A percentile compares a stretch with the other conserved stretches of the same genome.
These are phyloP conservation scores for Thalpophila matura DNA, from an alignment of 2,888 invertebrate species.

Conservation along the genomic window DNA sequence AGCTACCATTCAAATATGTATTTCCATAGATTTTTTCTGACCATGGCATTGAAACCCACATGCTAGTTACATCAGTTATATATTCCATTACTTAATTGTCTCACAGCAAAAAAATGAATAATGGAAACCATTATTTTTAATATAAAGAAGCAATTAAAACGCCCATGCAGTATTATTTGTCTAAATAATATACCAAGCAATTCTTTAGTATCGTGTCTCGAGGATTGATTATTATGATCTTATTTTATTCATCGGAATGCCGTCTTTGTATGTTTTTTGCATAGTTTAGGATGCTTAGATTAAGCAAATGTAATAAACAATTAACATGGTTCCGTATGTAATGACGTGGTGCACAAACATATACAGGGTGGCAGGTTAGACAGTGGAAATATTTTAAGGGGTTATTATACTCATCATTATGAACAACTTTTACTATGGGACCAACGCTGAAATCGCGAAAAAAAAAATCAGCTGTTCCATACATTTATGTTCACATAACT, in stretches of 20 bases:
- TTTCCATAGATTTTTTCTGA: conserved; percentile 45
- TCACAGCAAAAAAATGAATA: conserved; percentile 53
- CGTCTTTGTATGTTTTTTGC: conserved; percentile 12
- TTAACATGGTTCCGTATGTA: conserved; percentile 8
- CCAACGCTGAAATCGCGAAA: no score
- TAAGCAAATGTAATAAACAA: conserved; percentile 18
- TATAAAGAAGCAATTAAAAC: conserved; percentile 55
- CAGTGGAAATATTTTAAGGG: no score
- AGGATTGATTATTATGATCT: conserved; percentile 24
- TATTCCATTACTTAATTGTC: conserved; percentile 47
- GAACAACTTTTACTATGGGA: no score
- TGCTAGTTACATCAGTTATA: conserved; percentile 34
- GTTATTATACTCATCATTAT: no score
- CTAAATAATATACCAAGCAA: conserved; percentile 29
- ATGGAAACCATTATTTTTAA: conserved; percentile 44
- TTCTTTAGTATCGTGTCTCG: conserved; percentile 22
- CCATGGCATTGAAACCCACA: conserved; percentile 56
- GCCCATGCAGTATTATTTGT: conserved; percentile 40
- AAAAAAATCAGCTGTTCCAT: no score
- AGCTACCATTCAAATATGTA: conserved; percentile 32
- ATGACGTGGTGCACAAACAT: not conserved
- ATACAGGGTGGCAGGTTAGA: no score
- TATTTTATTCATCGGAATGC: conserved; percentile 29
- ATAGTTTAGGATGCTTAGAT: not conserved
- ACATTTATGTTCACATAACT: no score